phyloP scores from a whole-genome alignment of 1,140 invertebrate genomes.

The Venustaconcha ellipsiformis region DNA sequence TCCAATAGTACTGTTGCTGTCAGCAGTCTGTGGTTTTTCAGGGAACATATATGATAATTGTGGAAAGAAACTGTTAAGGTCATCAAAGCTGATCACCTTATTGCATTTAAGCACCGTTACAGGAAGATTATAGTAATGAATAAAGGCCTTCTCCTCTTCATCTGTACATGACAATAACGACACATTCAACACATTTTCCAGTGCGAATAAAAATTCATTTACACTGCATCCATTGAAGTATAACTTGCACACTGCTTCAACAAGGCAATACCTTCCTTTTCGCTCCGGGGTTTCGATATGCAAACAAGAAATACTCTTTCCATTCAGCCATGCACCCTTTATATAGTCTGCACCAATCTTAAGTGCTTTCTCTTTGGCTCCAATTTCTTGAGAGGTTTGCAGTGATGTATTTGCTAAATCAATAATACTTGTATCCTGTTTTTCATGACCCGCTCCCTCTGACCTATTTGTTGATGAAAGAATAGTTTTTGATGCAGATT shows the following conservation, averaged over 20 bases:
- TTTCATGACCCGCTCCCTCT: neutral
- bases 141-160: slow-evolving; percentile 61
- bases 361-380: neutral
- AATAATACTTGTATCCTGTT: neutral
- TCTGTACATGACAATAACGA: slow-evolving; percentile 54
- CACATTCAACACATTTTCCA: slow-evolving; percentile 58
- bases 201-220: slow-evolving; percentile 59
- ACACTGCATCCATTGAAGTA: slow-evolving; percentile 62
- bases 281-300: slow-evolving; percentile 38
- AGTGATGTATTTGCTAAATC: neutral
- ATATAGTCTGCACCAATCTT: slow-evolving; percentile 38
- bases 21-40: slow-evolving; percentile 19
- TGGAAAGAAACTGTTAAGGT: slow-evolving; percentile 58
- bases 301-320: slow-evolving; percentile 63
- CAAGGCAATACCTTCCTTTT: slow-evolving; percentile 54
- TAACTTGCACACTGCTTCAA: slow-evolving; percentile 63
- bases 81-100: slow-evolving; percentile 59
- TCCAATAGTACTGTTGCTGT: slow-evolving; percentile 12
- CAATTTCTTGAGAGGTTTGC: neutral
- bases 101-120: slow-evolving; percentile 60
- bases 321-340: slow-evolving; percentile 53
- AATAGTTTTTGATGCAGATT: neutral
- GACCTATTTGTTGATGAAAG: neutral
- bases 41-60: slow-evolving; percentile 61
- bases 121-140: slow-evolving; percentile 64